Conservation (phyloP, 2,888 invertebrate genomes). For the Trypoxylon attenuatum region DNA sequence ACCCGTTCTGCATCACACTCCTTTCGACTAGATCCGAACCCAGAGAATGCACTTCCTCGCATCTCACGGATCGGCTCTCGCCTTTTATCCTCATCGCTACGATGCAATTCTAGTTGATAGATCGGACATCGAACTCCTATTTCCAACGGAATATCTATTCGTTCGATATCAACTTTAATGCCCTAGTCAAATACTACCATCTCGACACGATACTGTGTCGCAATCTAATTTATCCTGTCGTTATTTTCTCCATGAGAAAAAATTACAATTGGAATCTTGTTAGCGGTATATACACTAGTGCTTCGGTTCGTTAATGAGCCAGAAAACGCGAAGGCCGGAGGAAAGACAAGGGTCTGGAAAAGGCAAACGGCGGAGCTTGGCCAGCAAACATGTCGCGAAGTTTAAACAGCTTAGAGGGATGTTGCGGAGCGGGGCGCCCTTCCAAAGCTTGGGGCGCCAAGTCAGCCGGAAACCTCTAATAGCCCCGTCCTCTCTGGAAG, state of each 20-base stretch:
- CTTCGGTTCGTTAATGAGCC: conserved; percentile 58
- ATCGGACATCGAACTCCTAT: conserved; percentile 12
- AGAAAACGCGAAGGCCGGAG: conserved; percentile 44
- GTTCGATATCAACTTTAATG: not conserved
- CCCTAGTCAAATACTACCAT: not conserved
- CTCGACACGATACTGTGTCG: not conserved
- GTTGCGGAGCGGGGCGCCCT: conserved; percentile 60
- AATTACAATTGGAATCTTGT: no score
- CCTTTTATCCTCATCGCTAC: conserved; percentile 3
- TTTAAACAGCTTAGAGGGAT: conserved; percentile 72
- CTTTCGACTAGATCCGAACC: conserved; percentile 6
- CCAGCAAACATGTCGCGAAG: conserved; percentile 61
- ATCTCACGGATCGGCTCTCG: not conserved
- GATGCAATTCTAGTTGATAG: conserved; percentile 1
- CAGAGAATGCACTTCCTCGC: conserved; percentile 4
- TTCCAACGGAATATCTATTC: not conserved
- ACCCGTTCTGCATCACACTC: conserved; percentile 20
- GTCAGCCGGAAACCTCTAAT: conserved; percentile 74
- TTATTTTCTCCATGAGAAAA: no score
- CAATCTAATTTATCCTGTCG: no score
- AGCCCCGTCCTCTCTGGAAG: conserved; percentile 55
- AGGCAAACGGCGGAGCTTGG: conserved; percentile 17
- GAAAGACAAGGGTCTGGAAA: conserved; percentile 25
- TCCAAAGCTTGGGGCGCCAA: conserved; percentile 66
- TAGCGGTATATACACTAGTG: no score